Evolutionary conservation across 2,888 invertebrate genomes (phyloP), one percentile per base, ranked within the genome.

Genomic region (Ormyrus rosae): DNA sequence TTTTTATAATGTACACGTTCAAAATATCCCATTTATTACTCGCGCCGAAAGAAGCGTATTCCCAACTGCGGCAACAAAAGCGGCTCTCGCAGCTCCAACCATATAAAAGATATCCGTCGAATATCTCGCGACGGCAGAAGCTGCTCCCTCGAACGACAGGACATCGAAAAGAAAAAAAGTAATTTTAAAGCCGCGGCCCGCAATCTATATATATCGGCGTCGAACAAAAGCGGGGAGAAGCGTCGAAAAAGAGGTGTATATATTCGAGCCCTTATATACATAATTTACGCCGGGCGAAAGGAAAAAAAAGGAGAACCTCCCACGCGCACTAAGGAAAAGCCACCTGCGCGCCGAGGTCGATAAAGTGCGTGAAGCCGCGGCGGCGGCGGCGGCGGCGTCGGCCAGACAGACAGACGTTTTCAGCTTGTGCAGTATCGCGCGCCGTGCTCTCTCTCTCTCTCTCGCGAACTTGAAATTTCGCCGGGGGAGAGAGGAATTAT

Each of bases 371-470:
- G 69, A 56, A 53, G 48, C 74, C 19, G 56, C 34, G 50, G 13
- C 68, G 46, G n/a, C 6, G n/a, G 50, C 71, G 72, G 69, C 55
- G 71, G 68, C 81, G 74, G 74, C 76, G 72, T 63, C 67, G 71
- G 7, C 53, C 73, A 69, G 73, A 69, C 58, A 73, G 67, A 78
- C 78, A 84, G 81, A 84, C 83, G 84, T 85, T 85, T 85, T 83
- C 83, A 84, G 85, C 77, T 73, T 82, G 83, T 48, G 83, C 80
- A 84, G 83, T 82, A 83, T 78, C 58, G 73, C 63, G 50, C 55
- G 46, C 55, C 34, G 34, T 34, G 34, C 34, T 34, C 34, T 34
- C 34, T 19, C 19, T 34, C 34, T 19, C 19, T 19, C 19, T 19
- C 34, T 34, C 60, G 67, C 80, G 77, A 77, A 69, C 71, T 19